Base-by-base conservation (phyloP, 2,888 invertebrate species). In the Phortica okadai region DNA sequence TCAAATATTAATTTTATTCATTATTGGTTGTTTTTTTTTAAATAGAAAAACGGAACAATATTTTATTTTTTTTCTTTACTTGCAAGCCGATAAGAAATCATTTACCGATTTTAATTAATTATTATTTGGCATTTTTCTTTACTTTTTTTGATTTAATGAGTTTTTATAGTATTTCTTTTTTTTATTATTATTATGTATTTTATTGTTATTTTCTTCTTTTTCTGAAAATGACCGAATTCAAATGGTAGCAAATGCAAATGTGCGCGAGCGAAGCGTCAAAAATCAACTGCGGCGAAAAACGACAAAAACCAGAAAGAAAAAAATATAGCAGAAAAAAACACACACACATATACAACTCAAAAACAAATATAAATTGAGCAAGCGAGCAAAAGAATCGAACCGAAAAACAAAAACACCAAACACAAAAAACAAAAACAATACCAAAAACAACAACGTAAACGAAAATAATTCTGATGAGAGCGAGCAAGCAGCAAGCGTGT, bases 231-330 rank as follows among this genome's bases (percentile, higher is more conserved):
- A 70, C 70, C 54, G 70, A 70, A 70, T 70, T 70, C 54, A 73
- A 79, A 81, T 64, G 56, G 64, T 69, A 76, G 50, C 75, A 78
- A 78, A 76, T 77, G 76, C 81, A 76, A 76, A 81, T 81, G 76
- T 62, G 70, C 75, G 73, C 80, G 74, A 76, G 86, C 85, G 78
- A 87, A 79, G 82, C 85, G 86, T 84, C 81, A 74, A 88, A 82
- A 83, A 88, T 84, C 88, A 81, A 85, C 86, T 85, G 85, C 85
- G 88, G 87, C 88, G 85, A 85, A 85, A 86, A 84, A 85, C 77
- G 77, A 78, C 74, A 70, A 74, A 74, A 80, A 21, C 75, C 78
- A 58, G 75, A 76, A 74, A 84, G 10, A 6, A 16, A 69, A 66
- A 72, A 54, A 73, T 62, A 73, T 58, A 78, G 76, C 58, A 76